These are phyloP conservation scores for Nerophis ophidion DNA, from an alignment of 2,113 vertebrate genomes.

Conservation along the genomic window DNA sequence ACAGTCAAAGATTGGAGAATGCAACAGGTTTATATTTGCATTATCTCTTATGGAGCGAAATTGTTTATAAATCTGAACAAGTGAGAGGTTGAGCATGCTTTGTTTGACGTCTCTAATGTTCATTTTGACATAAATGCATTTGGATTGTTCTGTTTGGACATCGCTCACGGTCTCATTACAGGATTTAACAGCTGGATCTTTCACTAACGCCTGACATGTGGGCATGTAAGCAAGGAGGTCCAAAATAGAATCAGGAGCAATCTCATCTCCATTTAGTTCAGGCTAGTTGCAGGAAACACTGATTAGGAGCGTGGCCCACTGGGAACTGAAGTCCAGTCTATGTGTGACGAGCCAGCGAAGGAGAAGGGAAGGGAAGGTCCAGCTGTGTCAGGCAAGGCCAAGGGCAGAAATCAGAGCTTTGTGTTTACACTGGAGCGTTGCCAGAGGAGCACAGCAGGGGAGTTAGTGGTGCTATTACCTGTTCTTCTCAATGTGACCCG, in stretches of 20 bases:
- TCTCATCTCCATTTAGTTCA: conserved; percentile 38
- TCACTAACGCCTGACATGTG: conserved; percentile 19
- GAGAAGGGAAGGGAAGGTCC: conserved; percentile 49
- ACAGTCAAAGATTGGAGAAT: too few relatives aligned
- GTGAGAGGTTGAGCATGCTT: background rate
- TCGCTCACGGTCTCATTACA: conserved; percentile 36
- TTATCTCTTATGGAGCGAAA: background rate
- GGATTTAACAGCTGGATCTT: conserved; percentile 2
- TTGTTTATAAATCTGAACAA: background rate
- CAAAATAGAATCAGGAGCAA: conserved; percentile 28
- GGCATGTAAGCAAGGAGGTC: conserved; percentile 10
- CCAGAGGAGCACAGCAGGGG: conserved; percentile 41
- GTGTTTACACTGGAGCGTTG: conserved; percentile 58
- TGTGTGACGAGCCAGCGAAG: conserved; percentile 42
- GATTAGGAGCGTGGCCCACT: conserved; percentile 50
- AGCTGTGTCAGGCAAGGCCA: conserved; percentile 38
- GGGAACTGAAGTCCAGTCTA: conserved; percentile 54
- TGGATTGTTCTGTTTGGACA: conserved; percentile 39
- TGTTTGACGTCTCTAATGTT: background rate
- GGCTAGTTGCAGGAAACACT: conserved; percentile 52
- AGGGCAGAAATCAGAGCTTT: conserved; percentile 53
- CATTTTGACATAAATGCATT: conserved; percentile 6
- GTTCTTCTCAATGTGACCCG: conserved; percentile 12
- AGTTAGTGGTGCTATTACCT: conserved; percentile 23
- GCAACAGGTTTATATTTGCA: background rate